Evolutionary conservation across 2,888 invertebrate genomes (phyloP).

Genomic region (Molanna angustata): DNA sequence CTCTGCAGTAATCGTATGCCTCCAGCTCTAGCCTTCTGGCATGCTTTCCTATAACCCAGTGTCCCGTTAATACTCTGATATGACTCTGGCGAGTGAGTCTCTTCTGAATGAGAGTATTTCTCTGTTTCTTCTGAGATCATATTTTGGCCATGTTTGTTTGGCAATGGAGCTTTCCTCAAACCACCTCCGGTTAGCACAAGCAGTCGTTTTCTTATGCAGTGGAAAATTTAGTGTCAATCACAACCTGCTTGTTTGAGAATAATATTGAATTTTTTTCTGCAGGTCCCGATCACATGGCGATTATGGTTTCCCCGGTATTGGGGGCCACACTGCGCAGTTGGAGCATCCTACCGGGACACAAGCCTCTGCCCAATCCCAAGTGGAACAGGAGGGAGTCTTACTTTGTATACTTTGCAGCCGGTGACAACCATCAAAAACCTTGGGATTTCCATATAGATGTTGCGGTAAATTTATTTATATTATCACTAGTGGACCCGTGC

Average conservation of each 20-base stretch:
- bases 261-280: slow-evolving; percentile 17
- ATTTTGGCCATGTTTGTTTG: too few species aligned
- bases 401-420: slow-evolving; percentile 67
- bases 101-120: too few species aligned
- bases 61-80: too few species aligned
- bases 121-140: too few species aligned
- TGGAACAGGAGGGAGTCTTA: slow-evolving; percentile 59
- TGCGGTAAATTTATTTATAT: slow-evolving; percentile 45
- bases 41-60: too few species aligned
- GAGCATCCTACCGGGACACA: slow-evolving; percentile 54
- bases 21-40: too few species aligned
- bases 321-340: slow-evolving; percentile 56
- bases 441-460: slow-evolving; percentile 56
- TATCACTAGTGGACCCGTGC: too few species aligned
- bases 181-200: too few species aligned
- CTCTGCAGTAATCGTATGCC: too few species aligned
- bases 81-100: too few species aligned
- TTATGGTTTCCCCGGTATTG: slow-evolving; percentile 60
- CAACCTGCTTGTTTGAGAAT: neutral
- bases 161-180: too few species aligned
- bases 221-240: neutral
- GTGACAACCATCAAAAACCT: slow-evolving; percentile 54
- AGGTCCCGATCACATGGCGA: slow-evolving; percentile 68
- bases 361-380: slow-evolving; percentile 53
- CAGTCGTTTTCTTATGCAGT: too few species aligned